These are phyloP conservation scores for Caenorhabditis plicata DNA, from an alignment of 2,888 invertebrate species.

Conservation along the genomic window DNA sequence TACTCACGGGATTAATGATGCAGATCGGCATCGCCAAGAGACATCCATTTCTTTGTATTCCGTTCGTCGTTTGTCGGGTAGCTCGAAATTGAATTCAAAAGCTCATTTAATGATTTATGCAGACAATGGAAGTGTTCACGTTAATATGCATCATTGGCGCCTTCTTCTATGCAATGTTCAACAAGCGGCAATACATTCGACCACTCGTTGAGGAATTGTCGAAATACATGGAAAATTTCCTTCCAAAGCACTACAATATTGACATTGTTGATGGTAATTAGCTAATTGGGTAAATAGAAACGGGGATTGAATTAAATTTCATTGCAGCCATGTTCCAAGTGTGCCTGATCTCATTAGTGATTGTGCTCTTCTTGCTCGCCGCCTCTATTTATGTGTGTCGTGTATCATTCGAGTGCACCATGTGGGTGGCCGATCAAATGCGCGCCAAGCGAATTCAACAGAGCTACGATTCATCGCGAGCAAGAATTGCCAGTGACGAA, in stretches of 20 bases:
- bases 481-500: conserved; percentile 20
- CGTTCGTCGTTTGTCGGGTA: conserved; percentile 37
- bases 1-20: conserved; percentile 28
- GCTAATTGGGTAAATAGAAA: neutral
- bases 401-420: conserved; percentile 25
- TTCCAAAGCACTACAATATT: conserved; percentile 6
- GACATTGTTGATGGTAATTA: conserved; percentile 18
- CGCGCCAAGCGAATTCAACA: conserved; percentile 13
- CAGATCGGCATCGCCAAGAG: conserved; percentile 20
- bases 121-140: conserved; percentile 36
- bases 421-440: conserved; percentile 24
- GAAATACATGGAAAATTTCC: neutral
- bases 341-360: conserved; percentile 7
- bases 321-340: conserved; percentile 27
- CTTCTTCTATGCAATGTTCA: conserved; percentile 18
- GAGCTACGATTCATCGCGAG: conserved; percentile 1
- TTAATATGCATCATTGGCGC: conserved; percentile 5
- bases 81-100: neutral
- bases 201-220: conserved; percentile 13
- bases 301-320: neutral
- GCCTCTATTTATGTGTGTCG: conserved; percentile 22
- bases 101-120: conserved; percentile 1
- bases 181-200: conserved; percentile 8
- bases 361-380: conserved; percentile 6
- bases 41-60: conserved; percentile 38